phyloP scores from a whole-genome alignment of 2,888 invertebrate species.

The Eudemis profundana region DNA sequence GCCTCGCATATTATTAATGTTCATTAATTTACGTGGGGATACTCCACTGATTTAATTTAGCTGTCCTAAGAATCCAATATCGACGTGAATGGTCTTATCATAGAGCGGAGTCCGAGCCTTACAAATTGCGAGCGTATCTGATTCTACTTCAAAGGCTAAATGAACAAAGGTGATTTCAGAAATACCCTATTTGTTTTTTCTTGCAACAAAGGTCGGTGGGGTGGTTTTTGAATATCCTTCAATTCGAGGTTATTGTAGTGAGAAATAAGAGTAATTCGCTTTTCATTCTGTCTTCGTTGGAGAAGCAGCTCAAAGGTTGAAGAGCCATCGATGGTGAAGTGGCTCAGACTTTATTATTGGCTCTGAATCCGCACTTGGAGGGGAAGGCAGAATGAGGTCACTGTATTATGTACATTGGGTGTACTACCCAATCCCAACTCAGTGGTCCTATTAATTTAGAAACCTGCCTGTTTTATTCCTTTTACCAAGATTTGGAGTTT shows the following conservation, averaged over 20 bases:
- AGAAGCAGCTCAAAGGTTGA: slow-evolving; percentile 70
- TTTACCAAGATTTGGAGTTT: slow-evolving; percentile 18
- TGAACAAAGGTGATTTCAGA: slow-evolving; percentile 67
- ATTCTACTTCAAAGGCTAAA: slow-evolving; percentile 55
- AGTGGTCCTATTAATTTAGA: slow-evolving; percentile 37
- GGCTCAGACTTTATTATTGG: slow-evolving; percentile 82
- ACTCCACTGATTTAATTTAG: slow-evolving; percentile 29
- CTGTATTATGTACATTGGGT: slow-evolving; percentile 49
- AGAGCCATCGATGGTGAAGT: slow-evolving; percentile 75
- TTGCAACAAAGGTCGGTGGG: slow-evolving; percentile 62
- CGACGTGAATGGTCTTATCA: slow-evolving; percentile 28
- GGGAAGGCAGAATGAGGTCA: slow-evolving; percentile 78
- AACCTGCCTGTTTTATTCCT: slow-evolving; percentile 25
- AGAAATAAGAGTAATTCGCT: slow-evolving; percentile 77
- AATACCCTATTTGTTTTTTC: slow-evolving; percentile 60
- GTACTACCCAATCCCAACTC: slow-evolving; percentile 42
- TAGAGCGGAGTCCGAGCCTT: slow-evolving; percentile 24
- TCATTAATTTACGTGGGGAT: slow-evolving; percentile 9
- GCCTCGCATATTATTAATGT: neutral
- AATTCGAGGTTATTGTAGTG: slow-evolving; percentile 63
- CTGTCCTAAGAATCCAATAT: slow-evolving; percentile 25
- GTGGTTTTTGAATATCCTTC: slow-evolving; percentile 61
- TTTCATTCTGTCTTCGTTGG: slow-evolving; percentile 73
- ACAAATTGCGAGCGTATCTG: slow-evolving; percentile 54
- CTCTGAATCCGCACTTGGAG: slow-evolving; percentile 66